Conservation (phyloP, 2,888 invertebrate species). For the Monoplex corrugatus region DNA sequence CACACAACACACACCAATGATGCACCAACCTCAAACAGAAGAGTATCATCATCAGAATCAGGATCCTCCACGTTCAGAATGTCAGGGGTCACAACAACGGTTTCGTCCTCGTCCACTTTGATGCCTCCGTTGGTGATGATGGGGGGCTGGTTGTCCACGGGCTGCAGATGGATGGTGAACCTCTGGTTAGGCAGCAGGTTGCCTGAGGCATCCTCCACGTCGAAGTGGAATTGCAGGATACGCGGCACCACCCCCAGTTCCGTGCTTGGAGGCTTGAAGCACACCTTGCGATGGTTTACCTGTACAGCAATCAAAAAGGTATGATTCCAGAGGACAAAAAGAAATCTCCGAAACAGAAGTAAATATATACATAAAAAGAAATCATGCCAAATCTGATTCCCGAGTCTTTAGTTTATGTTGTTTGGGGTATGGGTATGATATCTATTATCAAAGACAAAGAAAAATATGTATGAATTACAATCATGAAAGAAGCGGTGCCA, state of each 20-base stretch:
- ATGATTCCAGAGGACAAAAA: too few species aligned
- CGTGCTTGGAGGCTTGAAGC: constrained; percentile 77
- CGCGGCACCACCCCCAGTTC: constrained; percentile 79
- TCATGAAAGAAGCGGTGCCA: too few species aligned
- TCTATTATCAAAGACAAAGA: too few species aligned
- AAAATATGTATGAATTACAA: too few species aligned
- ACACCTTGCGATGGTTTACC: constrained; percentile 80
- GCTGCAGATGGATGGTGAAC: constrained; percentile 76
- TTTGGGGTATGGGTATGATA: too few species aligned
- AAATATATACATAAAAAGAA: too few species aligned
- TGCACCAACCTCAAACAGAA: constrained; percentile 47
- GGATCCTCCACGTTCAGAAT: constrained; percentile 77
- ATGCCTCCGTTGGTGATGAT: constrained; percentile 75
- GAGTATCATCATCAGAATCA: constrained; percentile 73
- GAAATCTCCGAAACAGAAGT: too few species aligned
- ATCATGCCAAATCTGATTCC: too few species aligned
- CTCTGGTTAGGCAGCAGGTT: constrained; percentile 76
- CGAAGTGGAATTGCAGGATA: constrained; percentile 78
- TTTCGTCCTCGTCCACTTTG: constrained; percentile 74
- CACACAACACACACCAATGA: too few species aligned
- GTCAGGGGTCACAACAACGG: constrained; percentile 70
- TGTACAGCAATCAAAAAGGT: too few species aligned
- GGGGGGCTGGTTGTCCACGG: constrained; percentile 80
- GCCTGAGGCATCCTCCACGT: constrained; percentile 77
- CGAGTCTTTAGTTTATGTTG: too few species aligned